A percentile compares a stretch with the other conserved stretches of the same genome.
These are phyloP conservation scores for Sceloporus undulatus DNA, from an alignment of 2,113 vertebrate species.

Conservation along the genomic window DNA sequence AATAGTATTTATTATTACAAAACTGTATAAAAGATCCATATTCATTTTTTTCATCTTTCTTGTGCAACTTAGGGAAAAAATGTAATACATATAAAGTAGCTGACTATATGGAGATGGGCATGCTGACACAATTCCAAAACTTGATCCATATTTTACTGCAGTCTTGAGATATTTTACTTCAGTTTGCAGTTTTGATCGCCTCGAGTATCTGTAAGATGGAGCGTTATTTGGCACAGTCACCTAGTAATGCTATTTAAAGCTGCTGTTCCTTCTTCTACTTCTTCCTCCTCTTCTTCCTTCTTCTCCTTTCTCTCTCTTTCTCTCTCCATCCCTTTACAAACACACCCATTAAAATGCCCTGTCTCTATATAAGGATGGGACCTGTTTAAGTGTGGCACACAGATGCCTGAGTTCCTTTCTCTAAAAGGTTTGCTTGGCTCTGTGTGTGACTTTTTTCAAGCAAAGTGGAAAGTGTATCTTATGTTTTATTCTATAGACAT, in stretches of 20 bases:
- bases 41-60: conserved; percentile 26
- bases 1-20: conserved; percentile 61
- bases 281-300: too few relatives aligned
- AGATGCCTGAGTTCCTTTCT: too few relatives aligned
- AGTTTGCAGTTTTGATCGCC: too few relatives aligned
- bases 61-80: too few relatives aligned
- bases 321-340: too few relatives aligned
- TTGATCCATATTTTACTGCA: background rate
- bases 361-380: background rate
- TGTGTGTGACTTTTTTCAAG: background rate
- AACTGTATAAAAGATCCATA: conserved; percentile 39
- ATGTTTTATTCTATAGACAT: background rate
- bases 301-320: too few relatives aligned
- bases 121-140: background rate
- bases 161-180: background rate
- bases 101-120: background rate
- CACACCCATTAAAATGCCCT: background rate
- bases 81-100: too few relatives aligned
- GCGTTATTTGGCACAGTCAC: background rate
- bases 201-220: background rate
- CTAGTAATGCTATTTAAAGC: background rate
- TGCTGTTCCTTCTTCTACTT: too few relatives aligned
- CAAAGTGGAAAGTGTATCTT: background rate
- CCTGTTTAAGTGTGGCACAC: background rate
- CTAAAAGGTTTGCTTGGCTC: background rate